Conservation (phyloP, 2,113 vertebrate species). For the Thinocorus orbignyianus region DNA sequence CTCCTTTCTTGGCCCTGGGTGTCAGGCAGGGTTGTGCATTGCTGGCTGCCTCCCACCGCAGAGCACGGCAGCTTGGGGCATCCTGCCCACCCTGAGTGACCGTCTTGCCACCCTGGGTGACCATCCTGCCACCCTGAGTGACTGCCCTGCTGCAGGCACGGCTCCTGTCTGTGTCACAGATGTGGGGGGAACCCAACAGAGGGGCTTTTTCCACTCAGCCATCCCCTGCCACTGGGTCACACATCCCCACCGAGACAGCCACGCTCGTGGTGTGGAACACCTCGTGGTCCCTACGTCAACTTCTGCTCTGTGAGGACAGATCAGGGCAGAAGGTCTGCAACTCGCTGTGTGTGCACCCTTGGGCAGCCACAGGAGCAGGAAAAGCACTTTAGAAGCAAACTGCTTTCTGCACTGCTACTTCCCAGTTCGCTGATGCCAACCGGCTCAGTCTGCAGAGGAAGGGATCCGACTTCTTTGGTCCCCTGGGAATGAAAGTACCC, state of each 20-base stretch:
- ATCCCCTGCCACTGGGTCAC: background rate
- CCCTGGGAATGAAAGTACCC: background rate
- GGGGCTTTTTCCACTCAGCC: background rate
- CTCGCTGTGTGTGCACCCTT: background rate
- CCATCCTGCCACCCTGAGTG: background rate
- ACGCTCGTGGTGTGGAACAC: background rate
- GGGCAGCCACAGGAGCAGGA: background rate
- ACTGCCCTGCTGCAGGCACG: background rate
- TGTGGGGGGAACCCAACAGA: background rate
- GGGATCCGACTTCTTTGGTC: background rate
- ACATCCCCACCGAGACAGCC: background rate
- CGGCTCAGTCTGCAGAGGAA: background rate
- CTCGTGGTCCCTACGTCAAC: background rate
- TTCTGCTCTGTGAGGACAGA: background rate
- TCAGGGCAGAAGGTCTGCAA: background rate
- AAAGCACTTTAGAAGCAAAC: background rate
- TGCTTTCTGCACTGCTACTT: background rate
- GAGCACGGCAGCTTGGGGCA: background rate
- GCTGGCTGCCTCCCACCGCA: fast-evolving
- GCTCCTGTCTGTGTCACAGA: background rate
- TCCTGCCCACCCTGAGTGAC: background rate
- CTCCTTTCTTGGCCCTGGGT: fast-evolving
- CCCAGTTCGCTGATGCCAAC: fast-evolving
- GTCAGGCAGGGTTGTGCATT: background rate
- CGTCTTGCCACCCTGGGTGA: background rate